Conservation (phyloP, 2,113 vertebrate genomes). For the Pelvicachromis taeniatus region DNA sequence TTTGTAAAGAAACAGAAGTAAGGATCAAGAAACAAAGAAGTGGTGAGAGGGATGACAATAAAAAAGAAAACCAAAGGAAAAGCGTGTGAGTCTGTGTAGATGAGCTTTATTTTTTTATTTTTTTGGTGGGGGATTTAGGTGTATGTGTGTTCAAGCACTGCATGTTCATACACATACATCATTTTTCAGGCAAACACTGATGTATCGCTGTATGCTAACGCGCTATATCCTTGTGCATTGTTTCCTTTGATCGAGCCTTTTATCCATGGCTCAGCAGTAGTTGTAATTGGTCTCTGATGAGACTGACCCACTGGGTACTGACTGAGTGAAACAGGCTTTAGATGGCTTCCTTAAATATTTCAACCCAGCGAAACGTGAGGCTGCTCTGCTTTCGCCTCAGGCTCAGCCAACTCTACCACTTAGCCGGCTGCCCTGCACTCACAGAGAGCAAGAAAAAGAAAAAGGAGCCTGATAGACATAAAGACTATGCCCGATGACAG, state of each 20-base stretch:
- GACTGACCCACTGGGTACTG: conserved; percentile 38
- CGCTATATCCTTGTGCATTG: neutral
- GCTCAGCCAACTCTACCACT: conserved; percentile 39
- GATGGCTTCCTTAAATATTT: conserved; percentile 59
- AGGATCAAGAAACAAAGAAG: neutral
- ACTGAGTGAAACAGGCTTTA: conserved; percentile 43
- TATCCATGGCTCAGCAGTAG: conserved; percentile 26
- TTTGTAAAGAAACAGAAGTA: conserved; percentile 33
- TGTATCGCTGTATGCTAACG: neutral
- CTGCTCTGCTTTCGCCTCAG: conserved; percentile 35
- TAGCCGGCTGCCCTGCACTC: conserved; percentile 15
- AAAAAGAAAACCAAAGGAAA: neutral
- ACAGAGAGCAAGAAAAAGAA: conserved; percentile 3
- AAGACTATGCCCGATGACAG: neutral
- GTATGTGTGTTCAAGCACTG: neutral
- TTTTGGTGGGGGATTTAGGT: neutral
- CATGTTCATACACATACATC: neutral
- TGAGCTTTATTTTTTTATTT: neutral
- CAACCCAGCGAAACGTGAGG: conserved; percentile 44
- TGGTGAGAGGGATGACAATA: neutral
- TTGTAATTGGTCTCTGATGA: conserved; percentile 64
- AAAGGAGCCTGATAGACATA: neutral
- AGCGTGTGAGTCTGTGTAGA: neutral
- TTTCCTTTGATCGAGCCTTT: conserved; percentile 38
- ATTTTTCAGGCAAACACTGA: neutral